These are phyloP conservation scores for Molossus alvarezi DNA, from an alignment of 2,797 vertebrate genomes.

Conservation along the genomic window DNA sequence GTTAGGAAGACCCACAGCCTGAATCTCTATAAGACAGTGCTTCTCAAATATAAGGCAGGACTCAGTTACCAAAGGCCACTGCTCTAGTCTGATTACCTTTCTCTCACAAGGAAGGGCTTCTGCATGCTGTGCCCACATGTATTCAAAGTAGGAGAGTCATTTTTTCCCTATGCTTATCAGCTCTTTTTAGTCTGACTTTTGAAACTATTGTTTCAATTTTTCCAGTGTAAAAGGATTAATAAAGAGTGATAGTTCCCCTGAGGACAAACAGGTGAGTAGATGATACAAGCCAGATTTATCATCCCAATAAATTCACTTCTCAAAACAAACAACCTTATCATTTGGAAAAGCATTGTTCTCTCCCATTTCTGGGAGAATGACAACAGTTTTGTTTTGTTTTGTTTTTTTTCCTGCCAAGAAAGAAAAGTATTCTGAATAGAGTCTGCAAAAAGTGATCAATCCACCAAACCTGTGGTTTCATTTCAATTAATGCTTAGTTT, in stretches of 20 bases:
- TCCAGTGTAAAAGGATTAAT: conserved; percentile 86
- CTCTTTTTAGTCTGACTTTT: conserved; percentile 83
- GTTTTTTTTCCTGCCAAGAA: conserved; percentile 77
- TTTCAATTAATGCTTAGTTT: conserved; percentile 82
- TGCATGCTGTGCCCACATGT: conserved; percentile 66
- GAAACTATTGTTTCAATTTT: conserved; percentile 89
- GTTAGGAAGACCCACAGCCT: conserved; percentile 75
- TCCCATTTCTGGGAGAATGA: conserved; percentile 68
- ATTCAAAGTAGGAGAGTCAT: conserved; percentile 77
- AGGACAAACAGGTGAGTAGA: conserved; percentile 91
- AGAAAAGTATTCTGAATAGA: conserved; percentile 84
- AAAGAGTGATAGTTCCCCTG: conserved; percentile 88
- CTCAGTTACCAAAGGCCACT: conserved; percentile 72
- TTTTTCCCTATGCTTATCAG: conserved; percentile 76
- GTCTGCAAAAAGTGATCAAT: conserved; percentile 73
- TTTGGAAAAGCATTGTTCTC: conserved; percentile 84
- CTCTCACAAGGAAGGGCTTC: conserved; percentile 61
- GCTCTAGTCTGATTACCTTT: conserved; percentile 68
- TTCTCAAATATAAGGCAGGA: conserved; percentile 59
- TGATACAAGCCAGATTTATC: conserved; percentile 85
- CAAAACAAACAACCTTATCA: conserved; percentile 88
- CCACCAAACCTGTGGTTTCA: conserved; percentile 80
- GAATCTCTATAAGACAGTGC: neutral
- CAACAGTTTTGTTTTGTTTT: neutral
- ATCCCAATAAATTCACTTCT: conserved; percentile 89